Conservation (phyloP, 92 coral and sea anemone species). For the Anthopleura xanthogrammica region DNA sequence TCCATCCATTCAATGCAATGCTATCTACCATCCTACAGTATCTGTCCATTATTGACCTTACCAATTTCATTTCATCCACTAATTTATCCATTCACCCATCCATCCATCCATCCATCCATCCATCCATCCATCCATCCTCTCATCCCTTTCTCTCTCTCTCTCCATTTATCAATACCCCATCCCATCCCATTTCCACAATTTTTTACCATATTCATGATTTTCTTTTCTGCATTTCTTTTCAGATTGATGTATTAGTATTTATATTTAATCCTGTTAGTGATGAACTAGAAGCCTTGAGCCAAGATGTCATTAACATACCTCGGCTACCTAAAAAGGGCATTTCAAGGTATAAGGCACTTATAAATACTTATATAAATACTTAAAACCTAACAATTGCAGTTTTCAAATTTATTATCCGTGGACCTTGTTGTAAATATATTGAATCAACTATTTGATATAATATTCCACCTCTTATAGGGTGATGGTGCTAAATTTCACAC, state of each 20-base stretch:
- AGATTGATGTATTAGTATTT: constrained; percentile 78
- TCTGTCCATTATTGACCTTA: too few species aligned
- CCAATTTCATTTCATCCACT: too few species aligned
- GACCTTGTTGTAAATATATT: not conserved
- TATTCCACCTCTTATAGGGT: too few species aligned
- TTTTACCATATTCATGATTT: not conserved
- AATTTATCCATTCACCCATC: too few species aligned
- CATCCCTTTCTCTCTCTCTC: not conserved
- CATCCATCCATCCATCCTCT: too few species aligned
- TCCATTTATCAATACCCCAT: not conserved
- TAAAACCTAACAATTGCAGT: not conserved
- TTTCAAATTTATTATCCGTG: not conserved
- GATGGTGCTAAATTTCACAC: too few species aligned
- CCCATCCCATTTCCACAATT: not conserved
- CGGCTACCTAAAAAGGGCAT: constrained; percentile 61
- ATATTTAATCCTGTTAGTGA: constrained; percentile 75
- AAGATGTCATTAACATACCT: constrained; percentile 30
- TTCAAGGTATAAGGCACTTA: constrained; percentile 40
- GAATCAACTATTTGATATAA: too few species aligned
- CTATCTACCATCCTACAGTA: too few species aligned
- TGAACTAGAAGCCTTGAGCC: constrained; percentile 65
- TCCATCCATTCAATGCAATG: too few species aligned
- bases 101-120: too few species aligned
- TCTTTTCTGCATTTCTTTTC: constrained; percentile 5
- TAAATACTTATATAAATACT: too few species aligned